Evolutionary conservation across 2,113 vertebrate genomes (phyloP).

Genomic region (Chitala chitala): DNA sequence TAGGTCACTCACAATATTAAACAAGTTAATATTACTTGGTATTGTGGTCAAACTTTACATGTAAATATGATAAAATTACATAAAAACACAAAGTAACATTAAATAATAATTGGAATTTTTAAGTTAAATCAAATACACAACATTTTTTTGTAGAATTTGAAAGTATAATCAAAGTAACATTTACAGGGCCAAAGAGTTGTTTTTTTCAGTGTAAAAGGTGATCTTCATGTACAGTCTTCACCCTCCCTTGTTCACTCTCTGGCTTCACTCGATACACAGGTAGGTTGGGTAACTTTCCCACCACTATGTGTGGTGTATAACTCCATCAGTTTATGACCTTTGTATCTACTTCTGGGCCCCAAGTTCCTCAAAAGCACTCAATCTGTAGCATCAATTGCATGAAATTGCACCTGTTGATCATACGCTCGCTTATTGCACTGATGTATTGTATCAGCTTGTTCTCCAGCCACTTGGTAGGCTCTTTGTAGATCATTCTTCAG

Average conservation of each 20-base stretch:
- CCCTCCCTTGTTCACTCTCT: background rate
- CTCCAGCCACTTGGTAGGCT: conserved; percentile 15
- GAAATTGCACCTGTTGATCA: conserved; percentile 10
- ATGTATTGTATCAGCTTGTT: conserved; percentile 8
- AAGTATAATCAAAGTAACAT: too few species aligned
- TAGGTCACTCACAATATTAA: too few species aligned
- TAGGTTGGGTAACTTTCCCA: background rate
- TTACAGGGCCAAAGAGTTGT: too few species aligned
- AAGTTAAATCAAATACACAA: too few species aligned
- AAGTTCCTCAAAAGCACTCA: background rate
- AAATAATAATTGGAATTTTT: too few species aligned
- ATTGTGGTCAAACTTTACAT: too few species aligned
- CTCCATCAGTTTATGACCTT: conserved; percentile 11
- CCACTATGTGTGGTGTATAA: background rate
- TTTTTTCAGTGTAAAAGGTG: too few species aligned
- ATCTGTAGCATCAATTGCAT: conserved; percentile 3
- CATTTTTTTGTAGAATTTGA: too few species aligned
- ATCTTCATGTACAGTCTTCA: conserved; percentile 11
- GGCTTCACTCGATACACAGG: conserved; percentile 6
- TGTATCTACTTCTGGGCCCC: background rate
- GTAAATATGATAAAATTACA: too few species aligned
- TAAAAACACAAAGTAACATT: too few species aligned
- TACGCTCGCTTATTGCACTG: conserved; percentile 18
- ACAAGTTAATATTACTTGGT: too few species aligned
- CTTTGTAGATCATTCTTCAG: conserved; percentile 17